These are phyloP conservation scores for Mugil cephalus DNA, from an alignment of 2,113 vertebrate genomes.

Conservation along the genomic window DNA sequence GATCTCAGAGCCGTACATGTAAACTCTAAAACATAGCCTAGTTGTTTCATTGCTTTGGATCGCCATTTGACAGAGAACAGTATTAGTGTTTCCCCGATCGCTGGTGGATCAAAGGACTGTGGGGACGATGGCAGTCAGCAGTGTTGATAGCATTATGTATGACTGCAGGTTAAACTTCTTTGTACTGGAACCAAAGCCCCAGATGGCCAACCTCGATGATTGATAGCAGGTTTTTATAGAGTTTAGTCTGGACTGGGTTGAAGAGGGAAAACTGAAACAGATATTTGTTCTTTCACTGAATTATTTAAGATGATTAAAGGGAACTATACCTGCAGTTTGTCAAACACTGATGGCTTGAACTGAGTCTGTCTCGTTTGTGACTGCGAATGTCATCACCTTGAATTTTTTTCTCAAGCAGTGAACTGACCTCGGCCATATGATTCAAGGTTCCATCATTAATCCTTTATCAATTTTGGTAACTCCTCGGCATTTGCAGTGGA, in stretches of 20 bases:
- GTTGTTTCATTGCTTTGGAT: slow-evolving; percentile 32
- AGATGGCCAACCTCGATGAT: not conserved
- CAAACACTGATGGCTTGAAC: too few species aligned
- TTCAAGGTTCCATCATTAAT: not conserved
- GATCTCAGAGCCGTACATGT: slow-evolving; percentile 26
- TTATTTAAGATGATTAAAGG: too few species aligned
- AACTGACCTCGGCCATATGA: not conserved
- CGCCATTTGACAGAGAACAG: slow-evolving; percentile 41
- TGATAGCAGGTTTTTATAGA: not conserved
- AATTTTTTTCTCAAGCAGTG: not conserved
- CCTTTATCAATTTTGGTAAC: not conserved
- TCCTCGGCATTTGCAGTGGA: not conserved
- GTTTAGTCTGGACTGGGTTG: not conserved
- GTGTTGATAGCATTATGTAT: slow-evolving; percentile 14
- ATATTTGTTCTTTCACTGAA: not conserved
- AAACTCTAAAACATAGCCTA: slow-evolving; percentile 34
- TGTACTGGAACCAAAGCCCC: slow-evolving; percentile 2
- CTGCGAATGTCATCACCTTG: too few species aligned
- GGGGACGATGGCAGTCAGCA: slow-evolving; percentile 18
- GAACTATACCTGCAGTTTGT: too few species aligned
- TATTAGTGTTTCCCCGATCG: slow-evolving; percentile 14
- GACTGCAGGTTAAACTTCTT: slow-evolving; percentile 31
- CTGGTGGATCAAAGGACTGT: slow-evolving; percentile 19
- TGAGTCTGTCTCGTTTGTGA: not conserved
- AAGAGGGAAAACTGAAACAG: not conserved